phyloP scores from a whole-genome alignment of 2,113 vertebrate genomes.

The Corydoras maculifer region DNA sequence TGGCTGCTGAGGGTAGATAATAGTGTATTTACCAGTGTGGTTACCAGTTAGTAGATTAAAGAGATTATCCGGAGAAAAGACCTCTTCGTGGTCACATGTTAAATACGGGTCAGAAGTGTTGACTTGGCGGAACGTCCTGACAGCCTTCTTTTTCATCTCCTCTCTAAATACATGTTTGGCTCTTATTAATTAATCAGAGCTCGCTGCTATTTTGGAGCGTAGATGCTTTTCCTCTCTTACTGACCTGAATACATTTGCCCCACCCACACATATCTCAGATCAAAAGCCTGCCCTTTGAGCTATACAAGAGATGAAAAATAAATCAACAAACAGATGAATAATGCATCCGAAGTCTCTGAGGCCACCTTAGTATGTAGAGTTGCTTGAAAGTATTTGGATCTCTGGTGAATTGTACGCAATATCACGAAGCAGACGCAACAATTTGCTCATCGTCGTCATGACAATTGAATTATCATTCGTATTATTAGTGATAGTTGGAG shows the following conservation, averaged over 20 bases:
- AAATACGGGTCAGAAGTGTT: background rate
- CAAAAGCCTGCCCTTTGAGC: conserved; percentile 57
- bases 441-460: no score
- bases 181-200: conserved; percentile 1
- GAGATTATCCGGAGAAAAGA: no score
- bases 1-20: no score
- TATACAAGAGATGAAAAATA: conserved; percentile 53
- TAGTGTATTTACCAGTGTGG: no score
- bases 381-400: background rate
- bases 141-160: background rate
- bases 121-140: background rate
- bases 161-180: background rate
- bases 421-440: no score
- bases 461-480: no score
- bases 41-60: no score
- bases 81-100: background rate
- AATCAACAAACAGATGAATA: conserved; percentile 64
- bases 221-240: background rate
- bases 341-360: conserved; percentile 43
- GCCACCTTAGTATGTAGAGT: conserved; percentile 6
- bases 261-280: conserved; percentile 49
- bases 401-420: background rate
- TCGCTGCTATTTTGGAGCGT: background rate
- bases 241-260: conserved; percentile 19
- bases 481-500: no score